phyloP scores from a whole-genome alignment of 2,888 invertebrate genomes.

The Megastigmus dorsalis region DNA sequence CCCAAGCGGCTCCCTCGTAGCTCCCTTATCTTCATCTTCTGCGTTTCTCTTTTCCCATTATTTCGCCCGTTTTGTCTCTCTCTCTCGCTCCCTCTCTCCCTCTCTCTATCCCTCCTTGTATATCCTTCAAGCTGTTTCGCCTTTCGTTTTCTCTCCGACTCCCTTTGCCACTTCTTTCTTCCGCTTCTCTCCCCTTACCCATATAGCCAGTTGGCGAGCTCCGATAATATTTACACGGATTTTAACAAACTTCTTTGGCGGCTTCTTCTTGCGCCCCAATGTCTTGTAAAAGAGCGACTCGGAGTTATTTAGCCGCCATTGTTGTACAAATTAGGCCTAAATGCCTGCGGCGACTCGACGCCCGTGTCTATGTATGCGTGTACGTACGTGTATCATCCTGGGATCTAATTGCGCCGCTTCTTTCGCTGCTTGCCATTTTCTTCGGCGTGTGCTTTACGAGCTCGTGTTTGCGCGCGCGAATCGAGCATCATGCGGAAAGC shows the following conservation, averaged over 20 bases:
- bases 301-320: constrained; percentile 12
- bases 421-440: too few relatives aligned
- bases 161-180: neutral
- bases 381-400: too few relatives aligned
- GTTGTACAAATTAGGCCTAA: constrained; percentile 26
- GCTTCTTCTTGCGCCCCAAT: neutral
- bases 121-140: constrained; percentile 12
- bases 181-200: neutral
- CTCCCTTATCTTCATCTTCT: constrained; percentile 46
- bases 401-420: constrained; percentile 30
- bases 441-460: neutral
- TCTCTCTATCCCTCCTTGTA: neutral
- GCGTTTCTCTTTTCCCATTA: constrained; percentile 43
- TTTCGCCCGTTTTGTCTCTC: constrained; percentile 22
- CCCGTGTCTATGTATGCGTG: too few relatives aligned
- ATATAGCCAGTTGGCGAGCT: too few relatives aligned
- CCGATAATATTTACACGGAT: neutral
- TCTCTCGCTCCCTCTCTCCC: neutral
- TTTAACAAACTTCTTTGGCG: neutral
- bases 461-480: neutral
- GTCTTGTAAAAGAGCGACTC: neutral
- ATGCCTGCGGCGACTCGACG: neutral
- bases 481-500: neutral
- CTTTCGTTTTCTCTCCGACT: constrained; percentile 7
- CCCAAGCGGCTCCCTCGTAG: constrained; percentile 22